These are phyloP conservation scores for Eulemur rubriventer DNA, from an alignment of 2,797 vertebrate genomes.

Conservation along the genomic window DNA sequence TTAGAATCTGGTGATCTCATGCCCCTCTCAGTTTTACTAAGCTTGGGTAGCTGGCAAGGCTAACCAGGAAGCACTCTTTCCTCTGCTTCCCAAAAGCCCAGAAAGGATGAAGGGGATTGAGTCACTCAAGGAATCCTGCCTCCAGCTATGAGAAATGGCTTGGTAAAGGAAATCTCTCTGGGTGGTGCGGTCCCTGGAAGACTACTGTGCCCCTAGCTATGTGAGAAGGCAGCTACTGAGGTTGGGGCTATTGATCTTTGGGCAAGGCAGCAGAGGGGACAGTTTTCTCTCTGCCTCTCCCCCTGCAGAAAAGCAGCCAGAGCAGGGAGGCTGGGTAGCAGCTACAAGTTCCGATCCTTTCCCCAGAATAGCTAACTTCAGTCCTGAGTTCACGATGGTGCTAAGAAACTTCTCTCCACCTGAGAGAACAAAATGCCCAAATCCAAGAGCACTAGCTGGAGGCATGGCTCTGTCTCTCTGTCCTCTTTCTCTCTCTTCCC, in stretches of 20 bases:
- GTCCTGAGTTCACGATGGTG: background rate
- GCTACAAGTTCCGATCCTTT: background rate
- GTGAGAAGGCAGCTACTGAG: background rate
- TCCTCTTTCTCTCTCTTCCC: background rate
- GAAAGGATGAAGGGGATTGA: background rate
- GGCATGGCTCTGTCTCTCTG: background rate
- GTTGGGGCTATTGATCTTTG: background rate
- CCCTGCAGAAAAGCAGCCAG: background rate
- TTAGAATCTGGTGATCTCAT: background rate
- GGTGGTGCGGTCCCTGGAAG: background rate
- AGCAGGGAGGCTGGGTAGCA: background rate
- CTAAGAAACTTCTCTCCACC: background rate
- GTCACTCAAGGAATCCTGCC: background rate
- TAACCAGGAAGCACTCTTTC: background rate
- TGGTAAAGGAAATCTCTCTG: background rate
- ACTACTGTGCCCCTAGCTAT: background rate
- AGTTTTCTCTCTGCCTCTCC: background rate
- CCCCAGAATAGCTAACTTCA: background rate
- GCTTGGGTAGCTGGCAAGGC: background rate
- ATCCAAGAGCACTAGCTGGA: background rate
- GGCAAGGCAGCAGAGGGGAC: background rate
- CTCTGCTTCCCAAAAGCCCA: background rate
- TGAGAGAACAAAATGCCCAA: background rate
- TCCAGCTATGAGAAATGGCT: background rate
- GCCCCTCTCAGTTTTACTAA: background rate